Conservation (phyloP, 2,113 vertebrate species). For the Urocitellus parryii region DNA sequence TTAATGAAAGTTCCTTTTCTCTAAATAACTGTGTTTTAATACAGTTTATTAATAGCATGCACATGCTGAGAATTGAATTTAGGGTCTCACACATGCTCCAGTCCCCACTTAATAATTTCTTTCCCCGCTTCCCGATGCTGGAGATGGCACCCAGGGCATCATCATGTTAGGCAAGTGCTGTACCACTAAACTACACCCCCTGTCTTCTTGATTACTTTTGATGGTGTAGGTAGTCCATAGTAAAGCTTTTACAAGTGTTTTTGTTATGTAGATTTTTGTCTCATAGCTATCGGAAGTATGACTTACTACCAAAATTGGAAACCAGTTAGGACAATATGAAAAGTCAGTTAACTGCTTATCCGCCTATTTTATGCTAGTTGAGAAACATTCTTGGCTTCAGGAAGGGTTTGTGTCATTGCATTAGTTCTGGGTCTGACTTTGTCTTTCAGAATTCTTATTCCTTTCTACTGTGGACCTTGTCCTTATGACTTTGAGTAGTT, state of each 20-base stretch:
- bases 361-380: background rate
- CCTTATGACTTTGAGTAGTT: conserved; percentile 54
- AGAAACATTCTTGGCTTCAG: background rate
- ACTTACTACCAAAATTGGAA: conserved; percentile 38
- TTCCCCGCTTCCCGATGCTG: no score
- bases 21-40: background rate
- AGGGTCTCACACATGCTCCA: background rate
- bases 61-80: background rate
- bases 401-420: background rate
- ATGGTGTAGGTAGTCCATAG: background rate
- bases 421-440: conserved; percentile 18
- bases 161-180: no score
- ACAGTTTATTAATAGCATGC: no score
- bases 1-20: conserved; percentile 9
- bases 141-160: no score
- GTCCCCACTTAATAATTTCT: no score
- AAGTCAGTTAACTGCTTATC: background rate
- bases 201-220: background rate
- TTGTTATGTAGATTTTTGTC: background rate
- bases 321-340: background rate
- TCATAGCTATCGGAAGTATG: background rate
- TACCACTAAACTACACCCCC: background rate
- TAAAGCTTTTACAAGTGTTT: background rate
- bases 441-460: background rate
- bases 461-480: background rate